A percentile compares a stretch with the other conserved stretches of the same genome.
These are phyloP conservation scores for Platyrinchus mystaceus DNA, from an alignment of 2,797 vertebrate species.

Conservation along the genomic window DNA sequence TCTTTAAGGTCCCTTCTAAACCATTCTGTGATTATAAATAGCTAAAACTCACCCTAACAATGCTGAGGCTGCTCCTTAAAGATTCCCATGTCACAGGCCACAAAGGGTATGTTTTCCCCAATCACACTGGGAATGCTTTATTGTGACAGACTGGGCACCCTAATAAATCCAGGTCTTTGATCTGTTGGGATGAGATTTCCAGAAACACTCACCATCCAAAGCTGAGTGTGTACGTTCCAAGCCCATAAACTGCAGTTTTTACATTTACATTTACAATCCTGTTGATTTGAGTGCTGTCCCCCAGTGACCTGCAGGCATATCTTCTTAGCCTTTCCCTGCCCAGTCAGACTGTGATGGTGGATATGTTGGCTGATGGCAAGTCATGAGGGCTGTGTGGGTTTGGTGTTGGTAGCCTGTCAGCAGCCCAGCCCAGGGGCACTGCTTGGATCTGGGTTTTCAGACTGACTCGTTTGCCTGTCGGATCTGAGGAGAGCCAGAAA, in stretches of 20 bases:
- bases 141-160: neutral
- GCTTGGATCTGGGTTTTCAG: neutral
- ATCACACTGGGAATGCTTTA: neutral
- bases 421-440: neutral
- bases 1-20: neutral
- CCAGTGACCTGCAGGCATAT: accelerated
- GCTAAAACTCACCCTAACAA: accelerated
- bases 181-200: neutral
- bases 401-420: neutral
- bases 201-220: neutral
- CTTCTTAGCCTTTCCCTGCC: neutral
- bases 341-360: neutral
- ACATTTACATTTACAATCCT: neutral
- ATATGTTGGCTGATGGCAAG: neutral
- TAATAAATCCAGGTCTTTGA: neutral
- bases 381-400: accelerated
- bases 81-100: too few species aligned
- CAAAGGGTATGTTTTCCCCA: neutral
- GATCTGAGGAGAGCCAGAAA: neutral
- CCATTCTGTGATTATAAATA: too few species aligned
- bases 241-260: accelerated
- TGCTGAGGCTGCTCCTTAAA: neutral
- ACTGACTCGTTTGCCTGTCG: accelerated
- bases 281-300: neutral
- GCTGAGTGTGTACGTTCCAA: accelerated